Base-by-base conservation (phyloP, 2,888 invertebrate species). In the Rhyacophila evoluta region DNA sequence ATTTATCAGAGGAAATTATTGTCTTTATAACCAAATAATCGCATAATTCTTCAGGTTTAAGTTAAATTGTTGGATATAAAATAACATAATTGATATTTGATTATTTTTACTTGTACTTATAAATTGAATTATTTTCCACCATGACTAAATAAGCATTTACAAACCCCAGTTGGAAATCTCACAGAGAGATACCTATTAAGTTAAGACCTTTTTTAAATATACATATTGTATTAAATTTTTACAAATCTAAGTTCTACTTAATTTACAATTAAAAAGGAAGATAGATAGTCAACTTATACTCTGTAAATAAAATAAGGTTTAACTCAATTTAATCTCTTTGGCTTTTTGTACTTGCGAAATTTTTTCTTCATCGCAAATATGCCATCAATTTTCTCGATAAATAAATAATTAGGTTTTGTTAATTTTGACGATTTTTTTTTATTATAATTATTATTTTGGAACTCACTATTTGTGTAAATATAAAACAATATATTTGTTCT, bases 221-320 rank as follows among this genome's bases (percentile, higher is more conserved):
- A 11, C n/a, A 72, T 55, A 55, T 25, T 76, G 36, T 41, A 70
- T 73, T 72, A 41, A 19, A 71, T 25, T 75, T 55, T 55, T 55
- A 55, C 55, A 55, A 55, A 55, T 55, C 55, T 55, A 55, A 55
- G 36, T 37, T 33, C 33, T 36, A 76, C 73, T 79, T 81, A 78
- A 72, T 75, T 74, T 77, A 69, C 70, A 76, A 74, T 79, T 68
- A 73, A 70, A 72, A 38, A 69, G 38, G 72, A 77, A 73, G 73
- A 78, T 81, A 81, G 81, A 79, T 81, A 81, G 81, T 78, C 81
- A 75, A 78, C 79, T 76, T 70, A 38, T 74, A 55, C 71, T 70
- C 74, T 81, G 81, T 81, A 81, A 15, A 81, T 81, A 81, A 77
- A 71, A 72, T 79, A 79, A 81, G 79, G 68, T 79, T 75, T 74